A percentile compares a stretch with the other conserved stretches of the same genome.
Evolutionary conservation across 2,797 vertebrate species (phyloP).

Genomic region (Cephalopachus bancanus): DNA sequence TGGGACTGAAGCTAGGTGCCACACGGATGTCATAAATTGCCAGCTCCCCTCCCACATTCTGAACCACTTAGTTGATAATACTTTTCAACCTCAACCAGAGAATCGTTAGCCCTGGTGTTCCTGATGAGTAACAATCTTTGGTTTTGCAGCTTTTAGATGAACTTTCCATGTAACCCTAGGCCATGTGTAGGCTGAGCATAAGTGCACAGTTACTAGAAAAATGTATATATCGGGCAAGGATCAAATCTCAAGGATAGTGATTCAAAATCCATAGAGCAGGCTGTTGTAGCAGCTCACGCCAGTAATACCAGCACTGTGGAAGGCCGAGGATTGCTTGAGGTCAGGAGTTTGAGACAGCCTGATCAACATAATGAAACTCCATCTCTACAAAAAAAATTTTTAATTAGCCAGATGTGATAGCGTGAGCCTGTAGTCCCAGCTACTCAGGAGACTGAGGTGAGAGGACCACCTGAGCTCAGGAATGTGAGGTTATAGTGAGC

Average conservation of each 20-base stretch:
- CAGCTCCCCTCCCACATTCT: background rate
- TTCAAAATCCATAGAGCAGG: background rate
- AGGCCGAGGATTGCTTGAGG: too few relatives aligned
- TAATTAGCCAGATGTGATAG: too few relatives aligned
- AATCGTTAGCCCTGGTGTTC: background rate
- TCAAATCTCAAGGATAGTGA: background rate
- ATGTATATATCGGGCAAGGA: background rate
- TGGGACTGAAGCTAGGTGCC: background rate
- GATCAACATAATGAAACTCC: too few relatives aligned
- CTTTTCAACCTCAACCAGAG: background rate
- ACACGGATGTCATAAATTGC: rapidly evolving
- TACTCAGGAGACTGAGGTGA: too few relatives aligned
- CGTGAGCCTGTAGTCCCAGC: too few relatives aligned
- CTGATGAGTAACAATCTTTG: background rate
- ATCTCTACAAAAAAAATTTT: too few relatives aligned
- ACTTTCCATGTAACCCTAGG: background rate
- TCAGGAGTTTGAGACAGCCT: too few relatives aligned
- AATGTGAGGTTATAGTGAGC: too few relatives aligned
- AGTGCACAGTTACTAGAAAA: background rate
- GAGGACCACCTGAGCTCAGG: too few relatives aligned
- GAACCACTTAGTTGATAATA: background rate
- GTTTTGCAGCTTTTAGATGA: background rate
- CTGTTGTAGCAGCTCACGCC: too few relatives aligned
- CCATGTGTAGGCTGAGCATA: background rate
- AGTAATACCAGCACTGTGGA: too few relatives aligned